Conservation (phyloP, 2,888 invertebrate genomes). For the Mesorhabditis spiculigera region DNA sequence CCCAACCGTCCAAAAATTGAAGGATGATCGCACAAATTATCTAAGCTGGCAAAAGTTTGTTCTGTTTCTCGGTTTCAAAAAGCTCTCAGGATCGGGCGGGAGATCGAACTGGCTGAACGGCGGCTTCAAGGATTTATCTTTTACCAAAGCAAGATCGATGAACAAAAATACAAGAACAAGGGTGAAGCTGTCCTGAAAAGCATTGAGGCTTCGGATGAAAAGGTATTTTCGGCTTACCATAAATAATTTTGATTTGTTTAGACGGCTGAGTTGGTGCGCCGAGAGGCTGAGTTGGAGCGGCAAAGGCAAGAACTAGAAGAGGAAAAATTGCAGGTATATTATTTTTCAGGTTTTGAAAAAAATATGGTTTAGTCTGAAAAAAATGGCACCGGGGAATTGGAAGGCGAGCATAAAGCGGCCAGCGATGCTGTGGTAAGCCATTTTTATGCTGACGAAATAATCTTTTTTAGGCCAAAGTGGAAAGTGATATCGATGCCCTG, state of each 20-base stretch:
- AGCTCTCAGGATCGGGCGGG: conserved; percentile 1
- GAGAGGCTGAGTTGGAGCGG: not conserved
- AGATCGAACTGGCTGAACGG: conserved; percentile 11
- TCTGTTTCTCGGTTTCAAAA: not conserved
- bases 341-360: no score
- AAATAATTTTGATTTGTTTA: no score
- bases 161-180: no score
- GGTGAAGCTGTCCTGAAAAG: no score
- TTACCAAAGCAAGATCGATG: not conserved
- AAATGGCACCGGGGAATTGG: not conserved
- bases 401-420: not conserved
- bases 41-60: conserved; percentile 9
- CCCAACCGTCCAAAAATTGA: conserved; percentile 81
- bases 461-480: conserved; percentile 1
- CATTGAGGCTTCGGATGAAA: no score
- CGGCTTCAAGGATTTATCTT: conserved; percentile 12
- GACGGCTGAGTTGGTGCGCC: not conserved
- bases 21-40: conserved; percentile 76
- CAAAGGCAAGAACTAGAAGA: not conserved
- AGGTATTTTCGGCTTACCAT: no score
- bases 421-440: not conserved
- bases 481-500: conserved; percentile 2
- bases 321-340: no score
- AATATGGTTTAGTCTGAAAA: not conserved
- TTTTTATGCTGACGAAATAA: not conserved